A percentile compares a stretch with the other conserved stretches of the same genome.
phyloP scores from a whole-genome alignment of 2,797 vertebrate species.

The Pempheris klunzingeri region DNA sequence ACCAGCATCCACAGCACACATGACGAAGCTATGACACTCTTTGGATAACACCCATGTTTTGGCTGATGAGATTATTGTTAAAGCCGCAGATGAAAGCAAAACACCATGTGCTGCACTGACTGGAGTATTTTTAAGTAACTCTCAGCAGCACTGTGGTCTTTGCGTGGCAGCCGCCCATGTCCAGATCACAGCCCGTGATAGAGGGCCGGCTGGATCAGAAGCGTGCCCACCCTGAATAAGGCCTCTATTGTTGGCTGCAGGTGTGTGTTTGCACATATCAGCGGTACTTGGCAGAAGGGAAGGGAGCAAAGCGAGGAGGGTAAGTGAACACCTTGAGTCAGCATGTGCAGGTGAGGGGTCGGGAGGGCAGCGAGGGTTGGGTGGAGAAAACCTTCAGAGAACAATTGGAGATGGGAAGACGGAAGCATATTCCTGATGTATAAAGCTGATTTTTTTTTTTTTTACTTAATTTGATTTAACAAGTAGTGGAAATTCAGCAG shows the following conservation, averaged over 20 bases:
- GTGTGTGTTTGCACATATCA: slow-evolving; percentile 78
- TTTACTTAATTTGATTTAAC: slow-evolving; percentile 16
- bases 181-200: slow-evolving; percentile 67
- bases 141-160: slow-evolving; percentile 41
- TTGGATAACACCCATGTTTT: slow-evolving; percentile 40
- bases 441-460: too few species aligned
- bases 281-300: slow-evolving; percentile 72
- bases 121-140: slow-evolving; percentile 51
- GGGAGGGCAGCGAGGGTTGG: slow-evolving; percentile 53
- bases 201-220: slow-evolving; percentile 60
- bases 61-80: slow-evolving; percentile 54
- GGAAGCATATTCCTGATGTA: background rate
- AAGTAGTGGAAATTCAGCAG: background rate
- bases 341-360: slow-evolving; percentile 77
- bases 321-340: slow-evolving; percentile 80
- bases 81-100: slow-evolving; percentile 37
- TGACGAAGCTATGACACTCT: slow-evolving; percentile 29
- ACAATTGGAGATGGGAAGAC: slow-evolving; percentile 12
- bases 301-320: slow-evolving; percentile 69
- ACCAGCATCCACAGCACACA: slow-evolving; percentile 12
- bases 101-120: slow-evolving; percentile 21
- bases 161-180: slow-evolving; percentile 62
- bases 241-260: slow-evolving; percentile 83
- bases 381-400: slow-evolving; percentile 28
- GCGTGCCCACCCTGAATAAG: slow-evolving; percentile 76